Evolutionary conservation across 2,888 invertebrate genomes (phyloP).

Genomic region (Trissolcus japonicus): DNA sequence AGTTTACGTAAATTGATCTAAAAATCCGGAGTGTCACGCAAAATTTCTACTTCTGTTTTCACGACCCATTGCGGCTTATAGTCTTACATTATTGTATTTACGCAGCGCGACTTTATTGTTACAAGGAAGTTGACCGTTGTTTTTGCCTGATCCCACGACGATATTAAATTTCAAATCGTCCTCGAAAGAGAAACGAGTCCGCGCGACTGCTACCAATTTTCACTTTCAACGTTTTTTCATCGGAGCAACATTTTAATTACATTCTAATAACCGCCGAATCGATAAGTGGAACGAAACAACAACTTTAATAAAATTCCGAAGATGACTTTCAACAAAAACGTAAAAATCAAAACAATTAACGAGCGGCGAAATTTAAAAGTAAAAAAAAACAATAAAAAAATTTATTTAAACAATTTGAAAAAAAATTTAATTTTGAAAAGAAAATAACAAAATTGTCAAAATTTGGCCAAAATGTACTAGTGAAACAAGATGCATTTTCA

Average conservation of each 20-base stretch:
- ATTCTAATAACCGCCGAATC: slow-evolving; percentile 26
- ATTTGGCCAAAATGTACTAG: no score
- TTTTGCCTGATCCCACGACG: slow-evolving; percentile 21
- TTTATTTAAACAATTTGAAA: no score
- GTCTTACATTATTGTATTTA: slow-evolving; percentile 51
- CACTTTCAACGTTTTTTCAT: slow-evolving; percentile 38
- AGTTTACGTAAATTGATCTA: no score
- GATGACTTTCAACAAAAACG: no score
- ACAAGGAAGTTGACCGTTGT: slow-evolving; percentile 34
- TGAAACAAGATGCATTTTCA: no score
- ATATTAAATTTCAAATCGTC: slow-evolving; percentile 37
- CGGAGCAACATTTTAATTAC: slow-evolving; percentile 36
- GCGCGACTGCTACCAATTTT: slow-evolving; percentile 27
- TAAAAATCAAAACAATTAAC: no score
- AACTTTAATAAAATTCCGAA: not conserved
- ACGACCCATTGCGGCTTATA: slow-evolving; percentile 52
- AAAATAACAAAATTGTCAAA: no score
- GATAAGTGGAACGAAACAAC: slow-evolving; percentile 15
- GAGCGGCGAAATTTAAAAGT: no score
- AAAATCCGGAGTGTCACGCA: slow-evolving; percentile 33
- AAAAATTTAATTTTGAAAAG: no score
- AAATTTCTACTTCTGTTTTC: slow-evolving; percentile 50
- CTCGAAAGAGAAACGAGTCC: slow-evolving; percentile 15
- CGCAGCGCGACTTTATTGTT: slow-evolving; percentile 52
- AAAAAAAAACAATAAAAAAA: no score